phyloP scores from a whole-genome alignment of 2,113 vertebrate genomes.

The Eulemur macaco region DNA sequence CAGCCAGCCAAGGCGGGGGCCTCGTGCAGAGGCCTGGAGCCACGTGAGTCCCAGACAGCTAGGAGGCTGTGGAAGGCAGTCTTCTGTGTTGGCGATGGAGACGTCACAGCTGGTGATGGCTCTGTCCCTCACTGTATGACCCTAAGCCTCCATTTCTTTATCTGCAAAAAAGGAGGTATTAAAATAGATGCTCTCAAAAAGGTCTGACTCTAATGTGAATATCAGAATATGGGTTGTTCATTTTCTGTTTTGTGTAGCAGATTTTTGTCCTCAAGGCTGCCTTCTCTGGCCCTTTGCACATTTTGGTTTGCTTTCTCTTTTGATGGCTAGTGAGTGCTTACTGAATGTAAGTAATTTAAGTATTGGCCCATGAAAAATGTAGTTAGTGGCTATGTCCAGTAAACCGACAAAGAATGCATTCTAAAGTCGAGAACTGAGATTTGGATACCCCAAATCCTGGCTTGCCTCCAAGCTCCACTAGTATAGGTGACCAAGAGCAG shows the following conservation, averaged over 20 bases:
- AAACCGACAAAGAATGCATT: background rate
- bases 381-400: background rate
- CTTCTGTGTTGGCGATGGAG: background rate
- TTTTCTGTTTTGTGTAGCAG: background rate
- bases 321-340: background rate
- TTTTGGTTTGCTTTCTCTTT: background rate
- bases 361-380: constrained; percentile 6
- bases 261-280: background rate
- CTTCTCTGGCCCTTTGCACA: background rate
- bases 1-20: background rate
- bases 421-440: constrained; percentile 3
- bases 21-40: background rate
- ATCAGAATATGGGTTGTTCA: background rate
- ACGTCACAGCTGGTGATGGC: background rate
- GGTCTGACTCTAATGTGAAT: background rate
- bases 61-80: background rate
- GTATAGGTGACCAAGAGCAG: background rate
- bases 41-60: background rate
- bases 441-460: background rate
- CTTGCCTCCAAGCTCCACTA: background rate
- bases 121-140: background rate
- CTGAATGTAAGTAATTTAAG: background rate
- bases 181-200: background rate
- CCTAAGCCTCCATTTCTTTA: background rate
- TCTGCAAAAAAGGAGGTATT: background rate